Conservation (phyloP, 2,113 vertebrate species). For the Aegithalos caudatus region DNA sequence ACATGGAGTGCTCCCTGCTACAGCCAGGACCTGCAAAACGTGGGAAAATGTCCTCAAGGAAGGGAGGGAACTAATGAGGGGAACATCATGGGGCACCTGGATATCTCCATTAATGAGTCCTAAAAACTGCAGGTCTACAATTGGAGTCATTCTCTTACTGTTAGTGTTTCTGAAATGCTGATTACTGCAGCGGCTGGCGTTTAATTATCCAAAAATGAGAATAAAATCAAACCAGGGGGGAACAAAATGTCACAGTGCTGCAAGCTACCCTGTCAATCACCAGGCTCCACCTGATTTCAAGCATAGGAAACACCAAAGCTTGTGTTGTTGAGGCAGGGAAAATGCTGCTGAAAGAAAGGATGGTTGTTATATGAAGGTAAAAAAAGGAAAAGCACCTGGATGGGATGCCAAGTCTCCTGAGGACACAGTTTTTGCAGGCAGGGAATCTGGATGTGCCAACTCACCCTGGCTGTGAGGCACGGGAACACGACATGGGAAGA, state of each 20-base stretch:
- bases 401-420: not conserved
- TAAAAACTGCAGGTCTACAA: not conserved
- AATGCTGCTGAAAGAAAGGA: not conserved
- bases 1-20: not conserved
- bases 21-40: not conserved
- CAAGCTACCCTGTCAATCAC: not conserved
- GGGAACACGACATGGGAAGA: not conserved
- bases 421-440: rapidly evolving
- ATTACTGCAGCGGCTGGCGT: not conserved
- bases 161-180: not conserved
- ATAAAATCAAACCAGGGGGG: not conserved
- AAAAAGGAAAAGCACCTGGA: not conserved
- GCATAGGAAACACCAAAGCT: not conserved
- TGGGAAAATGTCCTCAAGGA: not conserved
- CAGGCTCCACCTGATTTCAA: not conserved
- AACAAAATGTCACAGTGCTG: not conserved
- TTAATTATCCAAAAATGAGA: not conserved
- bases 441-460: not conserved
- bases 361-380: not conserved
- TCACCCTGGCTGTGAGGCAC: rapidly evolving
- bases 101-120: not conserved
- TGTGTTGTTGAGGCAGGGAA: not conserved
- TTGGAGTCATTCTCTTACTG: not conserved
- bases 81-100: not conserved
- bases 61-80: not conserved